phyloP scores from a whole-genome alignment of 2,113 vertebrate genomes.

The Phrynocephalus versicolor region DNA sequence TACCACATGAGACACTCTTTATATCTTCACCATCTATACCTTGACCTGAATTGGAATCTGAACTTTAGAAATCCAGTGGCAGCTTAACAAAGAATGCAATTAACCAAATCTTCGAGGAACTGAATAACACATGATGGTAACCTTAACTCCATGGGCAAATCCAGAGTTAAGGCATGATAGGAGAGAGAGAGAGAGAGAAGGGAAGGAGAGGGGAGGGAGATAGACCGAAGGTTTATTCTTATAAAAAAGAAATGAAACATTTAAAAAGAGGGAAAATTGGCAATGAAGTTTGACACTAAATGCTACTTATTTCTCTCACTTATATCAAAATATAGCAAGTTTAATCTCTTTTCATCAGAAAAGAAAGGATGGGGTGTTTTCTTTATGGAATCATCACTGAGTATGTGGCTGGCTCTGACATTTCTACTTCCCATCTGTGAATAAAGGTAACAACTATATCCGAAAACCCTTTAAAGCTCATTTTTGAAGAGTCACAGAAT shows the following conservation, averaged over 20 bases:
- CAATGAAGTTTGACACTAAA: conserved; percentile 11
- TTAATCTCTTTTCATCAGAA: conserved; percentile 16
- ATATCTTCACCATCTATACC: neutral
- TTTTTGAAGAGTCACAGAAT: neutral
- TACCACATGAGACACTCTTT: neutral
- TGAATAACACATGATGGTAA: neutral
- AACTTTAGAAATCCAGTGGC: conserved; percentile 7
- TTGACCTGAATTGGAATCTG: conserved; percentile 14
- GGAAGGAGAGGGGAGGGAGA: neutral
- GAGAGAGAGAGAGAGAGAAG: neutral
- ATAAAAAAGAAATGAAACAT: conserved; percentile 3
- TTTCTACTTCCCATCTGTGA: too few relatives aligned
- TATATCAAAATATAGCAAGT: neutral
- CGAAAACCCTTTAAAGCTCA: neutral
- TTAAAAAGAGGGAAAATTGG: neutral
- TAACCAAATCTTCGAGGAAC: neutral
- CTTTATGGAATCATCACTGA: neutral
- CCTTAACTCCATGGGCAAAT: neutral
- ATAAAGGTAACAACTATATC: neutral
- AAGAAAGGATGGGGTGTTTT: neutral
- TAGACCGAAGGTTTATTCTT: neutral
- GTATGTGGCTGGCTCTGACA: neutral
- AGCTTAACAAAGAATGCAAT: conserved; percentile 10
- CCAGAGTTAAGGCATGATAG: neutral
- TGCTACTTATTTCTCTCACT: neutral